Conservation (phyloP, 2,888 invertebrate genomes). For the Athrips mouffetella region DNA sequence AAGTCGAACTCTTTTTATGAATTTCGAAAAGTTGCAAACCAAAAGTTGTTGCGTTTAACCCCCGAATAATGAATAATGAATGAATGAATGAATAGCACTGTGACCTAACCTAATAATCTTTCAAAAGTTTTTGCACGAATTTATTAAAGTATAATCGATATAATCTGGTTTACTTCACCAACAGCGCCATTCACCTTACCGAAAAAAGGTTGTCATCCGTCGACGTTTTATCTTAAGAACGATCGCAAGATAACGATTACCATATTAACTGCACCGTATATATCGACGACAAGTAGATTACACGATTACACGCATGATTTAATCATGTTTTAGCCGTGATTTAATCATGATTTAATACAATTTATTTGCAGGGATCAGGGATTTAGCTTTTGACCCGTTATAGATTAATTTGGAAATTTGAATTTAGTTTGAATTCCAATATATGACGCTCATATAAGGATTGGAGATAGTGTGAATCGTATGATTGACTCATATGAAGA, state of each 20-base stretch:
- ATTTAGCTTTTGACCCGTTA: background rate
- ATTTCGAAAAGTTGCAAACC: no score
- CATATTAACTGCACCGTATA: constrained; percentile 66
- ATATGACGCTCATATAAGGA: no score
- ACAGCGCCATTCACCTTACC: background rate
- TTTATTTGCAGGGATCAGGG: constrained; percentile 7
- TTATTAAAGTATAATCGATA: no score
- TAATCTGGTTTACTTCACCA: no score
- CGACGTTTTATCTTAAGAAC: constrained; percentile 52
- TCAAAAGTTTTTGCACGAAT: no score
- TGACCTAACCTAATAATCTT: no score
- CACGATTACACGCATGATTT: constrained; percentile 4
- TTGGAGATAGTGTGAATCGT: no score
- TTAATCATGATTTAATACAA: constrained; percentile 8
- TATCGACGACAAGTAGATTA: constrained; percentile 37
- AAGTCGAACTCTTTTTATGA: no score
- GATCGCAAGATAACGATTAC: constrained; percentile 58
- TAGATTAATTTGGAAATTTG: background rate
- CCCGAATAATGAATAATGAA: no score
- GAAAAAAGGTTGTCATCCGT: constrained; percentile 41
- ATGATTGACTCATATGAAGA: no score
- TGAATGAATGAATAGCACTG: no score
- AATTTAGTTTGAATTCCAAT: background rate
- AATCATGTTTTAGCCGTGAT: constrained; percentile 5
- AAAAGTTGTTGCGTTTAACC: no score